These are phyloP conservation scores for Sylvia atricapilla DNA, from an alignment of 2,113 vertebrate species.

Conservation along the genomic window DNA sequence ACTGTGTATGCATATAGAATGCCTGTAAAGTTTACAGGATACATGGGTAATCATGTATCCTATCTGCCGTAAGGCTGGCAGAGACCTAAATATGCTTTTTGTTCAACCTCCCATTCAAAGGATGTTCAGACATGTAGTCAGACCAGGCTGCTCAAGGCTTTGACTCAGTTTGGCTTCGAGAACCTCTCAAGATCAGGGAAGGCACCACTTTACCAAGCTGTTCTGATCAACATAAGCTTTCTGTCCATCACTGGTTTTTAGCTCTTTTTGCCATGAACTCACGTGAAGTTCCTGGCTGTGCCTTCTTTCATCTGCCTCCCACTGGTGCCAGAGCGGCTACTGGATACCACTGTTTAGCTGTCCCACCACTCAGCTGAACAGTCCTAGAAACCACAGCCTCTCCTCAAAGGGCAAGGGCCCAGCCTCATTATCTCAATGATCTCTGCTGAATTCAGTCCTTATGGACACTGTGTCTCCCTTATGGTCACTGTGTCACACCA, in stretches of 20 bases:
- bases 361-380: not conserved
- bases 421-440: not conserved
- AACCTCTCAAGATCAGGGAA: not conserved
- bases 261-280: not conserved
- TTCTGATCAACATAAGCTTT: not conserved
- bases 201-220: not conserved
- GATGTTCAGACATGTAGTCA: not conserved
- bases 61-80: not conserved
- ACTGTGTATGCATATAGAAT: not conserved
- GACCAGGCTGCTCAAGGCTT: not conserved
- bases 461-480: not conserved
- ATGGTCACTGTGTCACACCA: not conserved
- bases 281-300: not conserved
- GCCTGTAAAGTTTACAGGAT: not conserved
- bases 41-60: not conserved
- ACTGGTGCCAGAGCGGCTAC: fast-evolving
- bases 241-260: not conserved
- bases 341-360: not conserved
- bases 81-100: not conserved
- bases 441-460: not conserved
- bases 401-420: not conserved
- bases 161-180: not conserved
- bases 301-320: not conserved
- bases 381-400: not conserved
- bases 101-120: not conserved